phyloP scores from a whole-genome alignment of 2,113 vertebrate species.

The Gobius niger region DNA sequence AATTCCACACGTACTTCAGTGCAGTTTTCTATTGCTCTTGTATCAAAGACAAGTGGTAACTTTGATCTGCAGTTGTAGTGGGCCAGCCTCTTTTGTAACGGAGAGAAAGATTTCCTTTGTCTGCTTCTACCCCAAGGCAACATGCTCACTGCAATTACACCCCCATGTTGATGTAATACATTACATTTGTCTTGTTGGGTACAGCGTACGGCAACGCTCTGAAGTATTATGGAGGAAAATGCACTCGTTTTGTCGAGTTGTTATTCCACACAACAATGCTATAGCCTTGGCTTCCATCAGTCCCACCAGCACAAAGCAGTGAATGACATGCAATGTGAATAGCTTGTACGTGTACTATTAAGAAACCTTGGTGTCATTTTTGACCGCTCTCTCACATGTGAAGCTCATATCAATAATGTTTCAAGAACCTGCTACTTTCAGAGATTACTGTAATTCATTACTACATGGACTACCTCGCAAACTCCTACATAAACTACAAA shows the following conservation, averaged over 20 bases:
- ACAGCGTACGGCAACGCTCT: too few relatives aligned
- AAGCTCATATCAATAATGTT: too few relatives aligned
- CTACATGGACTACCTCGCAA: too few relatives aligned
- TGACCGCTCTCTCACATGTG: too few relatives aligned
- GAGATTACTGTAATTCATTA: too few relatives aligned
- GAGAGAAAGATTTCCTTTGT: slow-evolving; percentile 6
- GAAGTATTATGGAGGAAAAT: background rate
- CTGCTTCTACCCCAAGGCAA: slow-evolving; percentile 2
- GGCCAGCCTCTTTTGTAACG: slow-evolving; percentile 2
- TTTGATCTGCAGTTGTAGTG: slow-evolving; percentile 11
- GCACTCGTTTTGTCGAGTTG: background rate
- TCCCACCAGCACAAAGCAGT: too few relatives aligned
- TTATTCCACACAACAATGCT: background rate
- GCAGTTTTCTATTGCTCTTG: background rate
- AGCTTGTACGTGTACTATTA: too few relatives aligned
- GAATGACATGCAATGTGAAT: too few relatives aligned
- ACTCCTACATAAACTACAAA: too few relatives aligned
- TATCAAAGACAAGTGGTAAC: slow-evolving; percentile 11
- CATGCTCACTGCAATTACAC: slow-evolving; percentile 10
- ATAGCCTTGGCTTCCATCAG: too few relatives aligned
- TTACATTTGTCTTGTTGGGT: slow-evolving; percentile 1
- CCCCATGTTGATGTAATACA: slow-evolving; percentile 12
- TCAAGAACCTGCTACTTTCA: too few relatives aligned
- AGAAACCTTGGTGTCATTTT: too few relatives aligned
- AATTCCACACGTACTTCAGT: background rate